These are phyloP conservation scores for Pelecanoides urinatrix DNA, from an alignment of 2,113 vertebrate species.

Conservation along the genomic window DNA sequence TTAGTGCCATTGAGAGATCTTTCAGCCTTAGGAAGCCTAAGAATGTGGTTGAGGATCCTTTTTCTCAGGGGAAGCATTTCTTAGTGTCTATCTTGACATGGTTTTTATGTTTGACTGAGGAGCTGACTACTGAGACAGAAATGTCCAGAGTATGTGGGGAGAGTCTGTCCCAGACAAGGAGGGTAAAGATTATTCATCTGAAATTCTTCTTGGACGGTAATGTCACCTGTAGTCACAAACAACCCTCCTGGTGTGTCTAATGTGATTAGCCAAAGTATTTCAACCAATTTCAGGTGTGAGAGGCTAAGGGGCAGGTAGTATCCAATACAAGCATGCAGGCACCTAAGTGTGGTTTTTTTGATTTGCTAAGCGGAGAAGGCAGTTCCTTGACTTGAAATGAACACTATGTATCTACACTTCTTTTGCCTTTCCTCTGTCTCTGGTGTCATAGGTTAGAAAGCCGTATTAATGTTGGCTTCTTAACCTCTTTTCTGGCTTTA, in stretches of 20 bases:
- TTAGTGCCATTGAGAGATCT: neutral
- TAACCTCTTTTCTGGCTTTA: neutral
- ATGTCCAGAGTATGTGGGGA: neutral
- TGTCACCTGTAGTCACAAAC: neutral
- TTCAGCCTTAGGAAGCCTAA: neutral
- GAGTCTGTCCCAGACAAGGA: neutral
- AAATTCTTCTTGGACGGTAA: neutral
- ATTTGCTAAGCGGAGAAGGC: neutral
- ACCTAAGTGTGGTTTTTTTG: neutral
- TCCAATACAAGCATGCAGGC: neutral
- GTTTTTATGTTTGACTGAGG: neutral
- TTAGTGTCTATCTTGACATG: neutral
- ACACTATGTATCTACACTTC: accelerated
- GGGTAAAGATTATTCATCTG: neutral
- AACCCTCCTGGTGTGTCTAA: neutral
- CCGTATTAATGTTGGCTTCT: neutral
- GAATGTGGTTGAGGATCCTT: neutral
- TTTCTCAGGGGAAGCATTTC: neutral
- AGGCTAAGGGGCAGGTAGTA: neutral
- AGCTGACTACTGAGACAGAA: neutral
- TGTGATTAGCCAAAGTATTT: neutral
- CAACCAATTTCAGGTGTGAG: neutral
- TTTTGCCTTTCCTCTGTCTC: neutral
- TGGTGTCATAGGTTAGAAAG: neutral
- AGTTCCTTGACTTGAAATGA: neutral